These are phyloP conservation scores for Lophochroa leadbeateri DNA, from an alignment of 2,113 vertebrate genomes.

Conservation along the genomic window DNA sequence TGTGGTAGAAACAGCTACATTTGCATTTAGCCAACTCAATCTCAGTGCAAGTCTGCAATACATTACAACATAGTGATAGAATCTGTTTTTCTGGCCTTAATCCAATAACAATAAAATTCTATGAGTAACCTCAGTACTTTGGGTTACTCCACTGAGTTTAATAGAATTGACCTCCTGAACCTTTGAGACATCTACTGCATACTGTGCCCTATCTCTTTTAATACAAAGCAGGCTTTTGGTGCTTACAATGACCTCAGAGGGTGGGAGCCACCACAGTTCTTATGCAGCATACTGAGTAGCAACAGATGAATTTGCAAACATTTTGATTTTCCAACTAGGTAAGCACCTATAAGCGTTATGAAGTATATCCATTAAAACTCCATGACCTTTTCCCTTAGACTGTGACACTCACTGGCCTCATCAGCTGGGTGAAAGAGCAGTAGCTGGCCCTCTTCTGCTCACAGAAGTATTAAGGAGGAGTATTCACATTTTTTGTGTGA, in stretches of 20 bases:
- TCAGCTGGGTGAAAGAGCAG: not conserved
- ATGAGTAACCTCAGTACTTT: constrained; percentile 45
- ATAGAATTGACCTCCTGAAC: constrained; percentile 56
- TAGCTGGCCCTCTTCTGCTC: not conserved
- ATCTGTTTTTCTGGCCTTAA: constrained; percentile 66
- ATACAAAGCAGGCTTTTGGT: not conserved
- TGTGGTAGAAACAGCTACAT: constrained; percentile 27
- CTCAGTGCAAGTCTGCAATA: constrained; percentile 37
- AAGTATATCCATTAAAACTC: not conserved
- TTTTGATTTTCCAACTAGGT: not conserved
- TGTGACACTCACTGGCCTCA: not conserved
- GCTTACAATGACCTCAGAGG: not conserved
- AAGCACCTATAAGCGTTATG: not conserved
- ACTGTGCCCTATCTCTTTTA: not conserved
- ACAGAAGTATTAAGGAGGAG: not conserved
- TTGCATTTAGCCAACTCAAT: constrained; percentile 61
- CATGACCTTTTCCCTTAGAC: not conserved
- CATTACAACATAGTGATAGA: constrained; percentile 62
- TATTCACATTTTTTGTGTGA: not conserved
- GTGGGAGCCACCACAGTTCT: not conserved
- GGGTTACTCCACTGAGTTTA: constrained; percentile 60
- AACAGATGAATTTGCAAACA: not conserved
- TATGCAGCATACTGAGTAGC: not conserved
- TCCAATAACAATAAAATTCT: constrained; percentile 65
- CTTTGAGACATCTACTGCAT: constrained; percentile 19